Evolutionary conservation across 2,888 invertebrate species (phyloP).

Genomic region (Melieria crassipennis): DNA sequence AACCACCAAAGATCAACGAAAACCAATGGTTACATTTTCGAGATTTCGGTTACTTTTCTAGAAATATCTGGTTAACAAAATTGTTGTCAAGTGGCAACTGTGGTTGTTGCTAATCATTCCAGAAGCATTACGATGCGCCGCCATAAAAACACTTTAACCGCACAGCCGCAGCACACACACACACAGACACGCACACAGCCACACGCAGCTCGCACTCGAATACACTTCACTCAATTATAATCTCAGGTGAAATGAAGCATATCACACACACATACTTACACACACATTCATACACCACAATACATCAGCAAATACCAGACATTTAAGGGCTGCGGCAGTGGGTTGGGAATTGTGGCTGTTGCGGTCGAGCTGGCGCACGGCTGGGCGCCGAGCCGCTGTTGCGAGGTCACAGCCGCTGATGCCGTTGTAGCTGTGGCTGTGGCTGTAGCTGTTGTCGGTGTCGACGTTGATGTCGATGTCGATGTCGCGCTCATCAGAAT

Average conservation of each 20-base stretch:
- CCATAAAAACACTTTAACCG: not conserved
- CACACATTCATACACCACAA: not conserved
- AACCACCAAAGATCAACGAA: no score
- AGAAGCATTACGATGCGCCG: no score
- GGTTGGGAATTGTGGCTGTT: not conserved
- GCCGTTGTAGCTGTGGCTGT: not conserved
- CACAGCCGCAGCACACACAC: not conserved
- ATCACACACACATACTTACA: not conserved
- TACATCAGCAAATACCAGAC: not conserved
- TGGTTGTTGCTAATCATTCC: no score
- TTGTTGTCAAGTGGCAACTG: no score
- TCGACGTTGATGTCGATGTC: not conserved
- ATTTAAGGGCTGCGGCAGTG: not conserved
- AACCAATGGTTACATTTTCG: no score
- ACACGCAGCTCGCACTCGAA: not conserved
- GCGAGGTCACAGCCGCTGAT: constrained; percentile 16
- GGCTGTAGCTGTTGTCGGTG: not conserved
- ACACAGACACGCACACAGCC: no score
- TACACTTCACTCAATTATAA: constrained; percentile 14
- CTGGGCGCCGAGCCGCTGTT: constrained; percentile 3
- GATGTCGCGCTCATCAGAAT: constrained; percentile 47
- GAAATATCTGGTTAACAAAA: no score
- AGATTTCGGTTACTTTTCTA: no score
- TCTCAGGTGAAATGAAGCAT: constrained; percentile 30
- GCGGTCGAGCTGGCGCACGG: constrained; percentile 10